Evolutionary conservation across 2,797 vertebrate genomes (phyloP).

Genomic region (Microchirus variegatus): DNA sequence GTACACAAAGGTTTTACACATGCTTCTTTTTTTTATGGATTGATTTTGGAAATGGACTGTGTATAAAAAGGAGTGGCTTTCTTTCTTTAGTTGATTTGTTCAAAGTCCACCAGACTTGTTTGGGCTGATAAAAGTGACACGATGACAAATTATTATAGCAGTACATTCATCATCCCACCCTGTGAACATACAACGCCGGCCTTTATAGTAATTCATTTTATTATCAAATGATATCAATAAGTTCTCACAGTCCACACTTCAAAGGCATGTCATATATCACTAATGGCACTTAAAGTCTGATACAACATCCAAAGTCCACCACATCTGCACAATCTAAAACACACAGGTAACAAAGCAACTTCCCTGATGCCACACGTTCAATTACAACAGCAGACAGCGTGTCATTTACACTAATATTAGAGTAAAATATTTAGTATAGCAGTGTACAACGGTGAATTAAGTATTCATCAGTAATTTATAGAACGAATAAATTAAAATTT

Average conservation of each 20-base stretch:
- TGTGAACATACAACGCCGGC: background rate
- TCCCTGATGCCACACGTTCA: background rate
- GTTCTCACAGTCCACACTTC: constrained; percentile 34
- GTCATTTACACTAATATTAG: constrained; percentile 7
- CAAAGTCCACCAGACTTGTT: background rate
- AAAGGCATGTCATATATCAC: constrained; percentile 32
- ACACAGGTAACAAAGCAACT: constrained; percentile 7
- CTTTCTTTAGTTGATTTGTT: background rate
- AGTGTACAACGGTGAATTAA: constrained; percentile 11
- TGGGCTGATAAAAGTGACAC: constrained; percentile 19
- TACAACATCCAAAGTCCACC: constrained; percentile 19
- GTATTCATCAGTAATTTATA: constrained; percentile 28
- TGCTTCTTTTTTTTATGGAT: background rate
- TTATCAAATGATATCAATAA: constrained; percentile 54
- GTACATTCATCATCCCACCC: background rate
- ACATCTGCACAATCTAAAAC: constrained; percentile 31
- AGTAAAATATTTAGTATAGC: constrained; percentile 17
- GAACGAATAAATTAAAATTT: constrained; percentile 24
- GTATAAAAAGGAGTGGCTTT: constrained; percentile 34
- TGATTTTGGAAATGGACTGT: background rate
- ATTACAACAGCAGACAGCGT: constrained; percentile 9
- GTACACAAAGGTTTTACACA: background rate
- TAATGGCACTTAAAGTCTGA: constrained; percentile 31
- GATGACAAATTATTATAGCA: background rate
- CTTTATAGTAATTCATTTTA: constrained; percentile 41